phyloP scores from a whole-genome alignment of 2,797 vertebrate genomes.

The Catharus ustulatus region DNA sequence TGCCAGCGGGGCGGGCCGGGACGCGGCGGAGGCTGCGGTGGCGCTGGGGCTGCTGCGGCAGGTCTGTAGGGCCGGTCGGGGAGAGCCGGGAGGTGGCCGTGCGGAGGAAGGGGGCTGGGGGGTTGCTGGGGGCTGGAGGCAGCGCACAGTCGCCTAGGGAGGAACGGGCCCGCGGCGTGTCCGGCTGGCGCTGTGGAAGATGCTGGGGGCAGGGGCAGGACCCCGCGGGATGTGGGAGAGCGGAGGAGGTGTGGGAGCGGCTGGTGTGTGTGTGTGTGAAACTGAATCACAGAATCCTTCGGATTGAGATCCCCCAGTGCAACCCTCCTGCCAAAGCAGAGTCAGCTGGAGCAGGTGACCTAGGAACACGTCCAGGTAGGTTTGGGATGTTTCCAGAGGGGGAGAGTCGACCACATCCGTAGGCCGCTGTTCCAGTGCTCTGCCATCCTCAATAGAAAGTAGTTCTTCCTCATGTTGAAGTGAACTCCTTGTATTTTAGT shows the following conservation, averaged over 20 bases:
- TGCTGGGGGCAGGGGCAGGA: too few relatives aligned
- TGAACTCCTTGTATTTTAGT: not conserved
- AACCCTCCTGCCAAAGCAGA: not conserved
- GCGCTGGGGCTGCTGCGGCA: fast-evolving
- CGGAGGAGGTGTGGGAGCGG: not conserved
- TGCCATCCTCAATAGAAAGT: not conserved
- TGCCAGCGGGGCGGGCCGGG: too few relatives aligned
- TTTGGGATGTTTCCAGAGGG: not conserved
- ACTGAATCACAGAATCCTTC: too few relatives aligned
- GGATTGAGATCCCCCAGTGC: not conserved
- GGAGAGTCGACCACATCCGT: too few relatives aligned
- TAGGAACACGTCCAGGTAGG: not conserved
- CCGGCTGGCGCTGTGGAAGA: not conserved
- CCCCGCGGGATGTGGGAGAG: not conserved
- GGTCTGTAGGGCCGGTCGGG: not conserved
- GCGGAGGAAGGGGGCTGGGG: not conserved
- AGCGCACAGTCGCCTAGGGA: fast-evolving
- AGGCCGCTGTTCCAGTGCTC: not conserved
- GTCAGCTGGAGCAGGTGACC: not conserved
- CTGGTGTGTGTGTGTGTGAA: not conserved
- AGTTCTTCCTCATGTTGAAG: not conserved
- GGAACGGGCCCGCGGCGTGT: not conserved
- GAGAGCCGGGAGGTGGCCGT: not conserved
- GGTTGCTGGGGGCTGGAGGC: not conserved
- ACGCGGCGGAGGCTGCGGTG: too few relatives aligned